A percentile compares a stretch with the other conserved stretches of the same genome.
Conservation (phyloP, 2,797 vertebrate species). For the Xiphorhynchus erythropygius region DNA sequence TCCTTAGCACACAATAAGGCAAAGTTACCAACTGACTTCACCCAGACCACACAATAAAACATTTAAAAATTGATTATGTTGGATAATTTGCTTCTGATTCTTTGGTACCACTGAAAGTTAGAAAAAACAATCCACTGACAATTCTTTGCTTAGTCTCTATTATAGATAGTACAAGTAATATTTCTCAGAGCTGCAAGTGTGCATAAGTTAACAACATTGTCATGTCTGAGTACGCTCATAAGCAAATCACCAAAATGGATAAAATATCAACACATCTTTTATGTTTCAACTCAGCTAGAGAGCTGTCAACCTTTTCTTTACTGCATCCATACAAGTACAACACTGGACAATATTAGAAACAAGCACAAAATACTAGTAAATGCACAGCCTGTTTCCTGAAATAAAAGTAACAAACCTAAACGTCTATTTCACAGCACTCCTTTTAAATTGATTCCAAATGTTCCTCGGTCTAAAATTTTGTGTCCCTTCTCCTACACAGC, state of each 20-base stretch:
- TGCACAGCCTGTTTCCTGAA: neutral
- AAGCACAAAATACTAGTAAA: neutral
- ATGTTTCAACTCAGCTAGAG: neutral
- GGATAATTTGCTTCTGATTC: neutral
- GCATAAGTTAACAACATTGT: neutral
- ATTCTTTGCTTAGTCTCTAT: neutral
- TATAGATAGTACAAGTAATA: neutral
- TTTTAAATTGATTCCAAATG: neutral
- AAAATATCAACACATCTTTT: neutral
- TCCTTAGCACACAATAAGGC: neutral
- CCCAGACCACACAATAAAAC: neutral
- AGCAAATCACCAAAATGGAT: neutral
- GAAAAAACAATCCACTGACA: neutral
- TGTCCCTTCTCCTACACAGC: neutral
- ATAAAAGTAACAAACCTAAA: neutral
- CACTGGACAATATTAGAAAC: neutral
- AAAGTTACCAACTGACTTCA: neutral
- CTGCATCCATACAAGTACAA: neutral
- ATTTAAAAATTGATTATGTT: neutral
- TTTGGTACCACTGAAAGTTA: neutral
- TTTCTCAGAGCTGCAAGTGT: neutral
- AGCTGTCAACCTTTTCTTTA: neutral
- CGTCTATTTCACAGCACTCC: neutral
- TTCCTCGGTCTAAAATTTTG: neutral
- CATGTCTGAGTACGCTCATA: fast-evolving